These are phyloP conservation scores for Oxystoma pomonae DNA, from an alignment of 2,888 invertebrate genomes.

Conservation along the genomic window DNA sequence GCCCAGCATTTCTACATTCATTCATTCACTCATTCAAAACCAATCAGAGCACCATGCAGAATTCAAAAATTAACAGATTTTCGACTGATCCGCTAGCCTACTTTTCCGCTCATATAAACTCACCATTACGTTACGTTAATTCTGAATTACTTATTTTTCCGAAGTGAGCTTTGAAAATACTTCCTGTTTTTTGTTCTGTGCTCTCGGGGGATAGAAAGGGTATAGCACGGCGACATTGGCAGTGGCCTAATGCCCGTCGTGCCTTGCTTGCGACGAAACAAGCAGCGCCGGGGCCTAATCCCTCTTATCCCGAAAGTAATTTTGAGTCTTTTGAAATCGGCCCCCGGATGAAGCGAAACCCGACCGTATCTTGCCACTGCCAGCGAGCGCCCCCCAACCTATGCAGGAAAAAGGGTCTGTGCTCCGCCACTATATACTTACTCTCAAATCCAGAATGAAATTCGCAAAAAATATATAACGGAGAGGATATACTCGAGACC, in stretches of 20 bases:
- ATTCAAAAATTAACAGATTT: too few species aligned
- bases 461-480: background rate
- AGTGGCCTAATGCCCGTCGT: conserved; percentile 20
- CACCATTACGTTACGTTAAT: too few species aligned
- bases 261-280: conserved; percentile 21
- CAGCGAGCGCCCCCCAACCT: conserved; percentile 25
- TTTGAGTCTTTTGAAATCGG: conserved; percentile 59
- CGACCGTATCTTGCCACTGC: conserved; percentile 27
- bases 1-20: too few species aligned
- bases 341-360: conserved; percentile 40
- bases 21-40: too few species aligned
- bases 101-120: too few species aligned
- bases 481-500: background rate
- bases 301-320: conserved; percentile 62
- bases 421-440: background rate
- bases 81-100: too few species aligned
- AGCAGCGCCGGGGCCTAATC: conserved; percentile 49
- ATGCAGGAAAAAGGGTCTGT: conserved; percentile 17
- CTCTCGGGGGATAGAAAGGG: background rate
- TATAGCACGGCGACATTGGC: conserved; percentile 16
- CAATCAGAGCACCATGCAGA: too few species aligned
- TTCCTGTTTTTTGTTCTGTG: background rate
- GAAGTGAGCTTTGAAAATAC: background rate
- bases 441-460: background rate
- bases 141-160: too few species aligned